Base-by-base conservation (phyloP, 2,888 invertebrate genomes). In the Anarsia innoxiella region DNA sequence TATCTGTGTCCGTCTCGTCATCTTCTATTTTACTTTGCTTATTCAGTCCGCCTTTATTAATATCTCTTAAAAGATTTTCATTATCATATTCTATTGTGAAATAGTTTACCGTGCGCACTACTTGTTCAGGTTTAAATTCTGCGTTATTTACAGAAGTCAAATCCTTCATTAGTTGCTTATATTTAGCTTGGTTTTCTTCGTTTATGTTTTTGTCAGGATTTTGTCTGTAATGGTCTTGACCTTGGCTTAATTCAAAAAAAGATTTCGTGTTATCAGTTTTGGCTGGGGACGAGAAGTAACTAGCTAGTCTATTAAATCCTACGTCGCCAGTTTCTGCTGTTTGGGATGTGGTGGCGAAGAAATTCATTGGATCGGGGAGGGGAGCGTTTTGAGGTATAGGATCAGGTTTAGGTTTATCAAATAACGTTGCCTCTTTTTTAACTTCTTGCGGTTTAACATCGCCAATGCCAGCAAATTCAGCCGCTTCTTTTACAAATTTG, bases 191-290 rank as follows among this genome's bases (percentile, higher is more conserved):
- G 25, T 11, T 14, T 32, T 28, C 31, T 15, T 37, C 5, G n/a
- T 4, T 25, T 5, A 5, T 6, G 19, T 3, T 3, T 19, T 19
- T 19, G 11, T 44, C 26, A 1, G 46, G 44, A 12, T 55, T 58
- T 38, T 79, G 75, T 48, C 76, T 69, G 16, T 76, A 80, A 43
- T 83, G 82, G 29, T 80, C 71, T 68, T 82, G 79, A 39, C 80
- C 74, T 41, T 78, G 70, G 55, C 84, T 83, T 37, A 83, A 62
- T 51, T 84, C 83, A 82, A 84, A 84, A 84, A 84, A 84, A 78
- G 83, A 73, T 48, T 83, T 83, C 11, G 73, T 58, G 26, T 65
- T 71, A 1, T 82, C 79, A 0, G 72, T 58, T 65, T 77, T 71
- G 0, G 66, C 42, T 19, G 77, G 72, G 1, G 74, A 47, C 4